Evolutionary conservation across 2,888 invertebrate species (phyloP), one percentile per base, ranked within the genome.

Genomic region (Ceramica pisi): DNA sequence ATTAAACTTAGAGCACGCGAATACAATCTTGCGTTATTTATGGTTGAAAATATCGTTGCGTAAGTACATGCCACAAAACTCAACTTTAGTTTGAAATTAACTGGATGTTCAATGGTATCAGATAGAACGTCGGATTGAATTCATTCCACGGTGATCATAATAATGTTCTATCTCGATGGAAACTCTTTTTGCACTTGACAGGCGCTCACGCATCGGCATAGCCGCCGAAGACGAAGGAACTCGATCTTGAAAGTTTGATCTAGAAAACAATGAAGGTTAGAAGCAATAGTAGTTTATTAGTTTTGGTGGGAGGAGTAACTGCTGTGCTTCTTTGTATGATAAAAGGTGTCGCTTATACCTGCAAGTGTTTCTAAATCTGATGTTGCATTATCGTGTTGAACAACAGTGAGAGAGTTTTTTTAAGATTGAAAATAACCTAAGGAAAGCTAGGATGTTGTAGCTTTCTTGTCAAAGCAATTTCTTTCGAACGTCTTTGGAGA

Each of bases 151-250:
- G 21, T 19, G 64, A 64, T 78, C 75, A 78, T 66, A 70, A 60
- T 79, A 56, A 75, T 78, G 70, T 64, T 50, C 60, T 68, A 78
- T 62, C 55, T 64, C 56, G 56, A 64, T 61, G 50, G 61, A 55
- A 64, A 71, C 41, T 79, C 71, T 65, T 71, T 78, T 71, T 71
- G 38, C 71, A 67, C 31, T 79, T 71, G 79, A 75, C 79, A 79
- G 67, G 61, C 67, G 57, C 67, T 71, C 79, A 79, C 75, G 79
- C 67, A 71, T 79, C 57, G 53, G 79, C 67, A 71, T 79, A 62
- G 53, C 57, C 67, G 67, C 64, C 31, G 61, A 67, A 75, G 64
- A 50, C 23, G 67, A 46, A 16, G 46, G 46, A 75, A 67, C 67
- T 75, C 57, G 71, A 65, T 79, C 61, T 79, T 65, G 14, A 46